A percentile compares a stretch with the other conserved stretches of the same genome.
phyloP scores from a whole-genome alignment of 2,113 vertebrate species.

The Spilogale gracilis region DNA sequence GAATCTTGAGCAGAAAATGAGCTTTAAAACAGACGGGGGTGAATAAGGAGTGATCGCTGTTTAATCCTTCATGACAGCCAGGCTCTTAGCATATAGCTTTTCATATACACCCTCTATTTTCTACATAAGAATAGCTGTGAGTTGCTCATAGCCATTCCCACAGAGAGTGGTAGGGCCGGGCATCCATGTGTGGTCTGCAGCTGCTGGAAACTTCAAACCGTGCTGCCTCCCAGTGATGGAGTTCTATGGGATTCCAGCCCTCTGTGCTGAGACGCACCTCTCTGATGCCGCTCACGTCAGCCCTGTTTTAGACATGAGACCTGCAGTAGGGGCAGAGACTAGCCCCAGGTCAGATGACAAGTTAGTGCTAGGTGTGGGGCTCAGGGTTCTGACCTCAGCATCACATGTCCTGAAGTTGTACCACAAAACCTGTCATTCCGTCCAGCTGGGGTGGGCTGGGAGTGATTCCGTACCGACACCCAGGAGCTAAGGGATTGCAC shows the following conservation, averaged over 20 bases:
- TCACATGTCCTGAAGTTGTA: not conserved
- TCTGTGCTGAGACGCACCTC: not conserved
- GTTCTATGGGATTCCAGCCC: not conserved
- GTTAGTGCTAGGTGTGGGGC: not conserved
- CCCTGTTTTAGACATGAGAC: not conserved
- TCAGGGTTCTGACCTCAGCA: not conserved
- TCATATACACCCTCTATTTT: not conserved
- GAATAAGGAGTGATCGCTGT: not conserved
- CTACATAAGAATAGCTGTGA: not conserved
- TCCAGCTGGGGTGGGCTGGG: not conserved
- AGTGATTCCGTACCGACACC: no score
- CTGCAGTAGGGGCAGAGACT: not conserved
- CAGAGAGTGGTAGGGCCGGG: not conserved
- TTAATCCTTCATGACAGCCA: not conserved
- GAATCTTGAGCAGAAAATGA: not conserved
- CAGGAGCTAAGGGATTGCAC: not conserved
- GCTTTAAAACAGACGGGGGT: not conserved
- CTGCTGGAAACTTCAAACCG: not conserved
- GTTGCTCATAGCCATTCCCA: not conserved
- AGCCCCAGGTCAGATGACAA: not conserved
- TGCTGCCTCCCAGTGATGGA: not conserved
- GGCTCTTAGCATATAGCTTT: not conserved
- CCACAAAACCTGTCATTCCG: not conserved
- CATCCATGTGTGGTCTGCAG: not conserved
- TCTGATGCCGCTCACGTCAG: not conserved